Evolutionary conservation across 2,888 invertebrate genomes (phyloP), one percentile per base, ranked within the genome.

Genomic region (Ophraella communa): DNA sequence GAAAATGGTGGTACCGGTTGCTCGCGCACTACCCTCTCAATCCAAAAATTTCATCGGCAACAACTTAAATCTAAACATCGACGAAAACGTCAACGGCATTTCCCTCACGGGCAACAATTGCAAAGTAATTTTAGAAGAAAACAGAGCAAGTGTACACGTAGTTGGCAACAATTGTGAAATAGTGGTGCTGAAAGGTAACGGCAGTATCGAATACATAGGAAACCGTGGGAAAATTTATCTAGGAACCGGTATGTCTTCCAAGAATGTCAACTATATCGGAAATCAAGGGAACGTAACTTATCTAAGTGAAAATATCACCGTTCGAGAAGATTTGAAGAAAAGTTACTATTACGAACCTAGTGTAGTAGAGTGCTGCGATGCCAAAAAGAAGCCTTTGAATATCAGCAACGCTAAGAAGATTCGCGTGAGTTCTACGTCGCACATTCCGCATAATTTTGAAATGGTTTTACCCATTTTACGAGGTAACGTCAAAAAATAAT

Each of bases 51-150:
- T 52, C 60, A 58, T 70, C 23, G 73, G 73, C 20, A 73, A 73
- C 47, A 66, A 69, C 35, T 64, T 72, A 52, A 65, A 53, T 14
- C 42, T 73, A 20, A 67, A 60, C 47, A 53, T 71, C 10, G 27
- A 53, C 17, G 49, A 59, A 45, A 70, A 72, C 42, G 64, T 53
- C 14, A 59, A 20, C 17, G 39, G 27, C 11, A 44, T 70, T 17
- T 24, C 64, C 5, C 53, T 74, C 4, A 65, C 68, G 7, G 74
- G 74, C 0, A 73, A 74, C 60, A 68, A 71, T 56, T 71, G 73
- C 55, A 68, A 45, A 35, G 53, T 74, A 11, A 57, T 58, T 17
- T 20, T 72, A 17, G 62, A 58, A 49, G 65, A 69, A 61, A 73
- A 73, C 39, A 45, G 27, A 30, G 67, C 67, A 1, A n/a, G 21